Evolutionary conservation across 2,888 invertebrate genomes (phyloP), one percentile per base, ranked within the genome.

Genomic region (Monochamus alternatus): DNA sequence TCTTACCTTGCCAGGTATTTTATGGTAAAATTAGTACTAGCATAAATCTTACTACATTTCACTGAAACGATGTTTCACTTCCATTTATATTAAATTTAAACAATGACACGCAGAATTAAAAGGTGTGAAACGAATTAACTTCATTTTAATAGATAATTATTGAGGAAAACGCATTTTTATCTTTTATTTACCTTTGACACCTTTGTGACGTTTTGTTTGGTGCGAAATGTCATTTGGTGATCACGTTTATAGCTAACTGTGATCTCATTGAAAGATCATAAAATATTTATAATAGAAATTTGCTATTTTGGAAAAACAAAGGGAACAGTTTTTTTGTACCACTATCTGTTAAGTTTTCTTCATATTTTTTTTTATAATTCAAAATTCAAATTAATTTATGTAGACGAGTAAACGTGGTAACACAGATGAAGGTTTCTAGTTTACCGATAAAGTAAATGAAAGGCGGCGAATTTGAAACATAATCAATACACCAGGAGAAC

Each of bases 61-160:
- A 8, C 55, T 38, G 22, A n/a, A 60, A 60, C 9, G 10, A 12
- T 55, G n/a, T 67, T 38, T 51, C 31, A 67, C 51, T 38, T 52
- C 7, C 32, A 52, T 55, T 67, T 51, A 55, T 31, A 10, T 32
- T 55, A 55, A 47, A 55, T 38, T 52, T 7, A 58, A 43, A 32
- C 10, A 58, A 1, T 9, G 43, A 32, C 58, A 58, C 32, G 38
- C 44, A 22, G 43, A 3, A 58, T 4, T 43, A 43, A 14, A 44
- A 58, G 38, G 67, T 8, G 58, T 58, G n/a, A 58, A 0, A 68
- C 22, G 32, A 14, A 60, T 71, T 63, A 60, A 71, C 32, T 71
- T 71, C 75, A 75, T 75, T 72, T 72, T 72, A 55, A 75, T 67
- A 67, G 67, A 73, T 67, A 73, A 67, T 31, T 62, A 52, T 73